Percentiles rank a stretch among this genome's conserved stretches.
These are phyloP conservation scores for Tinea pellionella DNA, from an alignment of 2,888 invertebrate genomes.

Conservation along the genomic window DNA sequence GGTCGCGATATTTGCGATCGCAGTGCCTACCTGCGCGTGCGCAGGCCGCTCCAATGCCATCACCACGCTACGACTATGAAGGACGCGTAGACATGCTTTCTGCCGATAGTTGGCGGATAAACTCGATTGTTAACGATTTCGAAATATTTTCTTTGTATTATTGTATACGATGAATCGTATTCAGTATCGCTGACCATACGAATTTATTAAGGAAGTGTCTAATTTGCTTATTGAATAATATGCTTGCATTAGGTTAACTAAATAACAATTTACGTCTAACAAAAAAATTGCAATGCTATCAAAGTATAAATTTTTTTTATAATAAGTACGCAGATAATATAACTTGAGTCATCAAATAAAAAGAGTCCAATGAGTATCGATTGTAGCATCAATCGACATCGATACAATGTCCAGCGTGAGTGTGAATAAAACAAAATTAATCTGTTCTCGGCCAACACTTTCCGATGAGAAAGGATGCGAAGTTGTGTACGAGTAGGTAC, in stretches of 20 bases:
- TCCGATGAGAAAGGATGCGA: neutral
- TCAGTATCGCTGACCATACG: neutral
- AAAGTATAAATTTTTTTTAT: no score
- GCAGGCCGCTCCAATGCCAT: conserved; percentile 31
- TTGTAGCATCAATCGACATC: no score
- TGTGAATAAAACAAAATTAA: no score
- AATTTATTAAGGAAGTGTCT: no score
- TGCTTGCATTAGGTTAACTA: no score
- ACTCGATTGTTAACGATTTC: neutral
- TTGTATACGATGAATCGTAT: neutral
- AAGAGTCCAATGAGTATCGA: no score
- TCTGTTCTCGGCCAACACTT: neutral
- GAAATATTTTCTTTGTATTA: neutral
- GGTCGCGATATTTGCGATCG: conserved; percentile 51
- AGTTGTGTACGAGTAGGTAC: conserved; percentile 15
- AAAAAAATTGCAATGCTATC: no score
- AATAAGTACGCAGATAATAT: no score
- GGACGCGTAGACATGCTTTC: conserved; percentile 21
- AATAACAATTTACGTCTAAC: no score
- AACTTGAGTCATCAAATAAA: no score
- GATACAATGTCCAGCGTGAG: no score
- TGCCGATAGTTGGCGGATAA: neutral
- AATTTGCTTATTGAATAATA: no score
- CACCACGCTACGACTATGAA: conserved; percentile 22
- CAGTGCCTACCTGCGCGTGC: conserved; percentile 29